Percentiles rank a stretch among this genome's conserved stretches.
Conservation (phyloP, 2,797 vertebrate species). For the Pseudotriccus pelzelni region DNA sequence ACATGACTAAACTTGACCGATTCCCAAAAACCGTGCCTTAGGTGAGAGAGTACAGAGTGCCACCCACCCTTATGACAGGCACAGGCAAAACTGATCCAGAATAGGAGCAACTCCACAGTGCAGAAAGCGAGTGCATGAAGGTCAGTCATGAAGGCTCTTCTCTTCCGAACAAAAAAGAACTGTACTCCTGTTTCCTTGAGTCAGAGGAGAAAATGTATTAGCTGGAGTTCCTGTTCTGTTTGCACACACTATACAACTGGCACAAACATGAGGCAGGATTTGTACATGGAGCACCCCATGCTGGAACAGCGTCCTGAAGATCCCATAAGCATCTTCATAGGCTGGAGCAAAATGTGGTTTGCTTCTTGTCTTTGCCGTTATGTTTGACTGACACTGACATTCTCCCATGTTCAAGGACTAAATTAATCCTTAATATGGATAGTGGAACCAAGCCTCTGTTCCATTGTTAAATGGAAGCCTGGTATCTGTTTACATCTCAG, state of each 20-base stretch:
- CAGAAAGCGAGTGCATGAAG: not conserved
- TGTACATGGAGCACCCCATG: not conserved
- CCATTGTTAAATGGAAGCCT: not conserved
- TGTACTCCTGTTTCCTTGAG: not conserved
- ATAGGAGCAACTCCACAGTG: not conserved
- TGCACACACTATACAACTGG: not conserved
- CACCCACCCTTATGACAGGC: not conserved
- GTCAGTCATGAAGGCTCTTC: not conserved
- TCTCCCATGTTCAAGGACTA: not conserved
- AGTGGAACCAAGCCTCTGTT: not conserved
- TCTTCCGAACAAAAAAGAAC: not conserved
- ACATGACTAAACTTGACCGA: accelerated
- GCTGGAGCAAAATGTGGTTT: not conserved
- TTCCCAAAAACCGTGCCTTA: not conserved
- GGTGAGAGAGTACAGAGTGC: not conserved
- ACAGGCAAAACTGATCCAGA: not conserved
- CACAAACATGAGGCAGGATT: not conserved
- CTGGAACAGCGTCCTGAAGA: not conserved
- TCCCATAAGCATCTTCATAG: not conserved
- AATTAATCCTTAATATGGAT: not conserved
- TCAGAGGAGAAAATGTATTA: not conserved
- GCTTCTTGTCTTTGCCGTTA: not conserved
- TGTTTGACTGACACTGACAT: not conserved
- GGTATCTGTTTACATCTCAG: not conserved
- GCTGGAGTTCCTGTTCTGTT: not conserved